Conservation (phyloP, 2,797 vertebrate genomes). For the Sternarchorhynchus goeldii region DNA sequence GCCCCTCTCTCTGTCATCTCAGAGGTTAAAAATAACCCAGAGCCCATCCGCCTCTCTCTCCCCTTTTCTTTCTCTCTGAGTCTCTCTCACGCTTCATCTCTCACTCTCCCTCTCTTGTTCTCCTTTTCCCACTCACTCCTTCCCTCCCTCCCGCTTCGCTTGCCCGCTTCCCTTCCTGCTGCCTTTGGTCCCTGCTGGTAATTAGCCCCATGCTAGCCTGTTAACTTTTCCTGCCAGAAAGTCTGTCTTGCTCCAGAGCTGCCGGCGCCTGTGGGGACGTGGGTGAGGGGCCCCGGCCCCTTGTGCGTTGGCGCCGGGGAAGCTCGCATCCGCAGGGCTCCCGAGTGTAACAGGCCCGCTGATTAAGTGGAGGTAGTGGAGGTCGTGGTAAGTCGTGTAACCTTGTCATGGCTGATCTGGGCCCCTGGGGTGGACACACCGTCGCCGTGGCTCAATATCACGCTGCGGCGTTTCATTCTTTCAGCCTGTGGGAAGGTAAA, state of each 20-base stretch:
- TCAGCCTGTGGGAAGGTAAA: slow-evolving; percentile 73
- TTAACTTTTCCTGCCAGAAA: slow-evolving; percentile 38
- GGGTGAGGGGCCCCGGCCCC: neutral
- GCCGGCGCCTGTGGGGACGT: slow-evolving; percentile 11
- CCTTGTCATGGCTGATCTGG: slow-evolving; percentile 79
- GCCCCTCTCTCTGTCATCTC: slow-evolving; percentile 53
- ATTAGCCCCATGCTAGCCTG: slow-evolving; percentile 47
- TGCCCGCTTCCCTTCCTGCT: slow-evolving; percentile 13
- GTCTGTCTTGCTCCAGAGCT: slow-evolving; percentile 19
- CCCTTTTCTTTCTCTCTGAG: neutral
- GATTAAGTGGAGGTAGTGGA: slow-evolving; percentile 79
- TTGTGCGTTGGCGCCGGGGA: neutral
- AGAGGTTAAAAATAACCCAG: slow-evolving; percentile 74
- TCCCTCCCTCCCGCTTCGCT: no score
- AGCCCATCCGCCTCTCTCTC: slow-evolving; percentile 28
- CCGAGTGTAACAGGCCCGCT: slow-evolving; percentile 62
- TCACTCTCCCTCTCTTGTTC: neutral
- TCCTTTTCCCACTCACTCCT: neutral
- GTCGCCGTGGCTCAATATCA: slow-evolving; percentile 70
- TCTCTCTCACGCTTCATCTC: neutral
- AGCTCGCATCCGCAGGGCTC: slow-evolving; percentile 48
- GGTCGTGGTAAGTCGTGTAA: slow-evolving; percentile 77
- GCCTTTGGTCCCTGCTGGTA: slow-evolving; percentile 42
- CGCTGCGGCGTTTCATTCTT: slow-evolving; percentile 41
- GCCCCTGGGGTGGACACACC: slow-evolving; percentile 67